Percentiles rank a stretch among this genome's conserved stretches.
Conservation (phyloP, 2,113 vertebrate species). For the Cryptotis parvus region DNA sequence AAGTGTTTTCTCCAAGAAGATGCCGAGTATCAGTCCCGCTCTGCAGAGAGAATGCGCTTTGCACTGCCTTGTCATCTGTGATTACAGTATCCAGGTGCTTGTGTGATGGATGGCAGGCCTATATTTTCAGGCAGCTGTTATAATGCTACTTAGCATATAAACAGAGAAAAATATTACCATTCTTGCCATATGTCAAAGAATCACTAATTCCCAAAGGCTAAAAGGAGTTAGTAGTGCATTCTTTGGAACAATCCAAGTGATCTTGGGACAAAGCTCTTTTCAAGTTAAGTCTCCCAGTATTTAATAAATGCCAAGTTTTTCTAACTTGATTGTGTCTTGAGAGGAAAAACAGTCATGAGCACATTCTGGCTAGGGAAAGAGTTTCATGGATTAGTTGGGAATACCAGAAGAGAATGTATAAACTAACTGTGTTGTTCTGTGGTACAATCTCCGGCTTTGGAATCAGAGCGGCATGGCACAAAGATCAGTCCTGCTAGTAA, state of each 20-base stretch:
- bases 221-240: conserved; percentile 7
- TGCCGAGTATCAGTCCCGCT: neutral
- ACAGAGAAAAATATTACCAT: conserved; percentile 63
- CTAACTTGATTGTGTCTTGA: neutral
- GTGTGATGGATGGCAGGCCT: conserved; percentile 35
- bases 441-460: neutral
- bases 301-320: conserved; percentile 58
- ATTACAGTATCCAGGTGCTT: conserved; percentile 43
- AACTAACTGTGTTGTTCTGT: neutral
- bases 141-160: conserved; percentile 55
- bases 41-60: neutral
- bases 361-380: neutral
- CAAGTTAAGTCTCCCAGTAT: conserved; percentile 37
- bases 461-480: neutral
- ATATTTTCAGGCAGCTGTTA: conserved; percentile 61
- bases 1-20: conserved; percentile 23
- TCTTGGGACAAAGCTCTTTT: conserved; percentile 51
- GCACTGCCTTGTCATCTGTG: conserved; percentile 7
- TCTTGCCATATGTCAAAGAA: conserved; percentile 63
- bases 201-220: conserved; percentile 19
- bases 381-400: neutral
- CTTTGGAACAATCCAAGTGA: conserved; percentile 48
- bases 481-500: neutral
- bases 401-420: neutral
- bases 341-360: neutral